Evolutionary conservation across 2,113 vertebrate genomes (phyloP).

Genomic region (Scortum barcoo): DNA sequence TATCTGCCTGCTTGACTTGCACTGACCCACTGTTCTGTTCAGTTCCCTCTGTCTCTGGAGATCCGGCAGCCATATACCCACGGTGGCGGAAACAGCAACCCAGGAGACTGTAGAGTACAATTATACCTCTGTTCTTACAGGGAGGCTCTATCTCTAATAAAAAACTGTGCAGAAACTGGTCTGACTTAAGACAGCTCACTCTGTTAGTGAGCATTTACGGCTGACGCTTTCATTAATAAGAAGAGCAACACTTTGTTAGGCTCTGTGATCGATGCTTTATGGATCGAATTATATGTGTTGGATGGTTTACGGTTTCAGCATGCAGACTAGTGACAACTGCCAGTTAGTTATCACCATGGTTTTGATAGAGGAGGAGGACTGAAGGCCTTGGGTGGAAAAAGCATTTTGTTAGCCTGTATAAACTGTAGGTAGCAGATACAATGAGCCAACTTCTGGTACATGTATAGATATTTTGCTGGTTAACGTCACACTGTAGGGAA

Average conservation of each 20-base stretch:
- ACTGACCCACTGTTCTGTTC: conserved; percentile 37
- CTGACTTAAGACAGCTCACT: not conserved
- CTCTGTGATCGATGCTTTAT: not conserved
- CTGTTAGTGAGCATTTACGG: not conserved
- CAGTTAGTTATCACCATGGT: not conserved
- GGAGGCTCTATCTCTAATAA: not conserved
- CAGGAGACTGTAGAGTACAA: not conserved
- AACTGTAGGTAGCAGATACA: not conserved
- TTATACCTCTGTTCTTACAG: not conserved
- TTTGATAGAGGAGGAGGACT: not conserved
- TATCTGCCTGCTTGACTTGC: conserved; percentile 33
- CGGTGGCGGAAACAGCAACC: not conserved
- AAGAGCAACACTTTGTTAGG: not conserved
- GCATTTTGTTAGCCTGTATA: too few relatives aligned
- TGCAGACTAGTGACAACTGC: not conserved
- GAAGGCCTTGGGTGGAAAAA: not conserved
- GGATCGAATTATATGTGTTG: not conserved
- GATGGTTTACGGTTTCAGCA: not conserved
- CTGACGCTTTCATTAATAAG: not conserved
- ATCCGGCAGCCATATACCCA: not conserved
- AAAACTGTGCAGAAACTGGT: not conserved
- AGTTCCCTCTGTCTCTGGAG: conserved; percentile 12
- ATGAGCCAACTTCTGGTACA: not conserved
- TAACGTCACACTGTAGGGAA: not conserved
- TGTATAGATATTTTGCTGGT: not conserved